phyloP scores from a whole-genome alignment of 2,113 vertebrate species.

The Heterotilapia buettikoferi region DNA sequence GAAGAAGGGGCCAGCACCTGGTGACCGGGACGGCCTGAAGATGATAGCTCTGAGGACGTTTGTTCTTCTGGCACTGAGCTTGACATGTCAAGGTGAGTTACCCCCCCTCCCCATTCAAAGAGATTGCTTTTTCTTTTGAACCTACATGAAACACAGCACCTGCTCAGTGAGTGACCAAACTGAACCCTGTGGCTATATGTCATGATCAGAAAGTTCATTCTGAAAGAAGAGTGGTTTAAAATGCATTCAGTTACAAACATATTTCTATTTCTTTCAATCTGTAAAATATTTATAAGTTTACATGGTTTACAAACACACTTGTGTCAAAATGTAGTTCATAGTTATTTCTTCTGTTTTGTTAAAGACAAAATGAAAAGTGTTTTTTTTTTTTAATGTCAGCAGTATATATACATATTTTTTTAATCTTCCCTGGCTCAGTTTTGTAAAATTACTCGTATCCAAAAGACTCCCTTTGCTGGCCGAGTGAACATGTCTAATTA shows the following conservation, averaged over 20 bases:
- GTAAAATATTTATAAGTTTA: not conserved
- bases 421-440: not conserved
- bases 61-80: constrained; percentile 58
- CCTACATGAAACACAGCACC: not conserved
- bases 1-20: not conserved
- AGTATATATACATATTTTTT: not conserved
- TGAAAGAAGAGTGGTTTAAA: rapidly evolving
- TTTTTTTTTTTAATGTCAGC: not conserved
- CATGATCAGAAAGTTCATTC: rapidly evolving
- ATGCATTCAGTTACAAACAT: rapidly evolving
- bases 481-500: constrained; percentile 3
- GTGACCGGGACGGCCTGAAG: not conserved
- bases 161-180: not conserved
- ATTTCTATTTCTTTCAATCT: not conserved
- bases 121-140: not conserved
- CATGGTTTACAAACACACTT: not conserved
- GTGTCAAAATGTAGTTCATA: not conserved
- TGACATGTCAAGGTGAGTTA: constrained; percentile 61
- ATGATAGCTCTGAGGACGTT: constrained; percentile 37
- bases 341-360: not conserved
- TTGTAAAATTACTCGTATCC: not conserved
- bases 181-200: not conserved
- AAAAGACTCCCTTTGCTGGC: not conserved
- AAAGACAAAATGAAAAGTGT: not conserved
- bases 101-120: not conserved